Evolutionary conservation across 2,888 invertebrate genomes (phyloP).

Genomic region (Acleris holmiana): DNA sequence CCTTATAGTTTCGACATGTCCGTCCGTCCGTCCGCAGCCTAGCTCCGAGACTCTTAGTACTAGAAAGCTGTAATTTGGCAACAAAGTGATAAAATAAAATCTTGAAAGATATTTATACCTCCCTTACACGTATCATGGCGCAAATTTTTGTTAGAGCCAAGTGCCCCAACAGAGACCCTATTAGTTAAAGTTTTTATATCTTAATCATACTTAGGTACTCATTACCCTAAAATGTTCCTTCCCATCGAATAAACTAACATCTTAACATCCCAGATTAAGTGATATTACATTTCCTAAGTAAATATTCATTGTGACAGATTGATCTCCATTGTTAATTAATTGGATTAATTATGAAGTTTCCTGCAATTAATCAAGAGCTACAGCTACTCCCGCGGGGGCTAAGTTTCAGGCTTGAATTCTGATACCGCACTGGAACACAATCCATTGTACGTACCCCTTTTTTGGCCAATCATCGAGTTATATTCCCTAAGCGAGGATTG

Average conservation of each 20-base stretch:
- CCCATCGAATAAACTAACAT: background rate
- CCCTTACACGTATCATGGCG: too few species aligned
- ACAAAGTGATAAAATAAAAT: too few species aligned
- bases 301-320: slow-evolving; percentile 37
- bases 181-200: too few species aligned
- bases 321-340: slow-evolving; percentile 37
- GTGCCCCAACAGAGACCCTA: too few species aligned
- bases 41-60: too few species aligned
- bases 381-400: slow-evolving; percentile 16
- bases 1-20: too few species aligned
- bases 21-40: too few species aligned
- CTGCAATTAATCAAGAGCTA: slow-evolving; percentile 40
- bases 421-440: slow-evolving; percentile 12
- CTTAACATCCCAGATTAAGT: slow-evolving; percentile 15
- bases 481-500: slow-evolving; percentile 7
- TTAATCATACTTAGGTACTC: too few species aligned
- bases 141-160: too few species aligned
- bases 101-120: too few species aligned
- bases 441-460: slow-evolving; percentile 9
- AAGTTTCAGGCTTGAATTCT: slow-evolving; percentile 12
- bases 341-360: slow-evolving; percentile 41
- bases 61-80: too few species aligned
- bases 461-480: slow-evolving; percentile 6
- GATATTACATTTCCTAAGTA: slow-evolving; percentile 22
- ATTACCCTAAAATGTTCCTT: background rate